phyloP scores from a whole-genome alignment of 2,888 invertebrate genomes.

The Hirtodrosophila histrioides region DNA sequence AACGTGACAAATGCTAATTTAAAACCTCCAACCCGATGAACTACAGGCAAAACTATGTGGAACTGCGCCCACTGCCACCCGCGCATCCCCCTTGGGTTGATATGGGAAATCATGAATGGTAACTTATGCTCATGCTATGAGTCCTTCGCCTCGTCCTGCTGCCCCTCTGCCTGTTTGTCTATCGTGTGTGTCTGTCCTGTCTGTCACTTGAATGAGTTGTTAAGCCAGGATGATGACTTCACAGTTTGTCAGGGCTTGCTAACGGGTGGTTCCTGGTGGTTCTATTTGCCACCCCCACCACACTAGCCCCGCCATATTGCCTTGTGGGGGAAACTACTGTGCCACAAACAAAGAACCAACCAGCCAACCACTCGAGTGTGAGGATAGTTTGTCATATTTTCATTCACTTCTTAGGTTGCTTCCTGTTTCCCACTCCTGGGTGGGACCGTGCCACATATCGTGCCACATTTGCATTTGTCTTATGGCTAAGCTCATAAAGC shows the following conservation, averaged over 20 bases:
- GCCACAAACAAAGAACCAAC: slow-evolving; percentile 33
- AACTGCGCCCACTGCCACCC: slow-evolving; percentile 28
- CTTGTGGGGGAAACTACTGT: slow-evolving; percentile 5
- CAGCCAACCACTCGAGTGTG: slow-evolving; percentile 43
- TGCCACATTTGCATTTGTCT: slow-evolving; percentile 79
- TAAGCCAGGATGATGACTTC: slow-evolving; percentile 81
- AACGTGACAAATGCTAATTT: slow-evolving; percentile 82
- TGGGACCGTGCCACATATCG: slow-evolving; percentile 52
- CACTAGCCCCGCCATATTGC: slow-evolving; percentile 16
- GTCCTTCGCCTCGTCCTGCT: slow-evolving; percentile 7
- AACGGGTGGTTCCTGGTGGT: slow-evolving; percentile 49
- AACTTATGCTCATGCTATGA: slow-evolving; percentile 61
- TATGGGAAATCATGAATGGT: slow-evolving; percentile 68
- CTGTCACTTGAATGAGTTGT: slow-evolving; percentile 77
- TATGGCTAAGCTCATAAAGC: slow-evolving; percentile 38
- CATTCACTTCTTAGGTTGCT: slow-evolving; percentile 31
- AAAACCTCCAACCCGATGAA: slow-evolving; percentile 71
- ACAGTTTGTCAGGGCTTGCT: slow-evolving; percentile 74
- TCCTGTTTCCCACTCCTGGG: slow-evolving; percentile 11
- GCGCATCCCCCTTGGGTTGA: slow-evolving; percentile 5
- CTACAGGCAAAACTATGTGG: slow-evolving; percentile 37
- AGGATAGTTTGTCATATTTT: slow-evolving; percentile 69
- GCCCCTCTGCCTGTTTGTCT: slow-evolving; percentile 10
- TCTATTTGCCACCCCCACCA: slow-evolving; percentile 30
- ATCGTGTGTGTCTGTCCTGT: slow-evolving; percentile 43